Percentiles rank a stretch among this genome's conserved stretches.
These are phyloP conservation scores for Fopius arisanus DNA, from an alignment of 1,140 invertebrate genomes.

Conservation along the genomic window DNA sequence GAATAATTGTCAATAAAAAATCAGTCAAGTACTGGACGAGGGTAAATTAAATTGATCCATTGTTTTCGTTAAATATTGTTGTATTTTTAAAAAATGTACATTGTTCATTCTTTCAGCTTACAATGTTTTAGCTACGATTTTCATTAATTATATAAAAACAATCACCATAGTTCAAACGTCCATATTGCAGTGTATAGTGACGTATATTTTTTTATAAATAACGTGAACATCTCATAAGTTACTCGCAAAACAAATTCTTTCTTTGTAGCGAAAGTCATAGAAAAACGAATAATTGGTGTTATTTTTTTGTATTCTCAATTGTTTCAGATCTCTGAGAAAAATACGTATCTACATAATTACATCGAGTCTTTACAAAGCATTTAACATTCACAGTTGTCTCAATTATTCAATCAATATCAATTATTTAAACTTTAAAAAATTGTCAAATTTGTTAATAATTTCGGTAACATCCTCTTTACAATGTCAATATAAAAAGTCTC, in stretches of 20 bases:
- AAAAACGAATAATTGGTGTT: constrained; percentile 1
- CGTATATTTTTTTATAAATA: constrained; percentile 8
- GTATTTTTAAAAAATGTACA: constrained; percentile 33
- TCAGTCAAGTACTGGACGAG: too few species aligned
- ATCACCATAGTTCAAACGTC: constrained; percentile 32
- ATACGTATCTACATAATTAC: constrained; percentile 38
- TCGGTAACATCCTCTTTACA: not conserved
- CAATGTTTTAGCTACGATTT: constrained; percentile 10
- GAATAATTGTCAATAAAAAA: too few species aligned
- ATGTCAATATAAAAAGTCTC: not conserved
- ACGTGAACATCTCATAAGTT: not conserved
- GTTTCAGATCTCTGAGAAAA: constrained; percentile 18
- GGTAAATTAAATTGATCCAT: too few species aligned
- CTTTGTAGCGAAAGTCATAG: not conserved
- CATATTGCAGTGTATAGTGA: constrained; percentile 20
- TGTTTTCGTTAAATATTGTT: constrained; percentile 12
- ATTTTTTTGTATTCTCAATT: not conserved
- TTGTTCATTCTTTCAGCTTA: constrained; percentile 23
- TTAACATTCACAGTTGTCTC: constrained; percentile 16
- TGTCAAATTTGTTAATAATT: not conserved
- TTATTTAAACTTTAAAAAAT: not conserved
- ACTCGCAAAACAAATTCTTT: not conserved
- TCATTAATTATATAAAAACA: constrained; percentile 18
- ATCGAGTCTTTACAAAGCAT: constrained; percentile 26
- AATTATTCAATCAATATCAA: not conserved